Evolutionary conservation across 2,113 vertebrate genomes (phyloP), one percentile per base, ranked within the genome.

Genomic region (Cettia cetti): DNA sequence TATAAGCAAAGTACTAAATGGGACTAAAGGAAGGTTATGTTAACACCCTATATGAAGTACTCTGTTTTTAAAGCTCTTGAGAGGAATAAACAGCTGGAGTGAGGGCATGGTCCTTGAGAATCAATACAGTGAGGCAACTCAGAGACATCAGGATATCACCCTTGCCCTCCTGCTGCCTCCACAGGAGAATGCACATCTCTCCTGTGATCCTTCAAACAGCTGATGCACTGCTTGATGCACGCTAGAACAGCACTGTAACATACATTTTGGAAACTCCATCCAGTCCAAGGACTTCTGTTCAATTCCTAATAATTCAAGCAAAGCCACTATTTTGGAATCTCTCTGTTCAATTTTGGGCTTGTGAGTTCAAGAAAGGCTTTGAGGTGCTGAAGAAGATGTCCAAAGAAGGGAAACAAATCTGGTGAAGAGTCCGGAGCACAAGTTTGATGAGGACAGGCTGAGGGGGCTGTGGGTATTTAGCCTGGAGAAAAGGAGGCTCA

Each of bases 51-150:
- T 45, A 14, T 47, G 23, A 83, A 72, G 44, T 20, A 35, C 0
- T 42, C 12, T 19, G 13, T 61, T 88, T 75, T 53, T 33, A 28
- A 89, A 80, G 49, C 30, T 77, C 24, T 60, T 39, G 42, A 30
- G 27, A 60, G 54, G 16, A 69, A 37, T 35, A 18, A 64, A 8
- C 14, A 72, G 33, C 45, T 86, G 53, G 24, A 59, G 15, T 3
- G 15, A 72, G 39, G 19, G 42, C 31, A 21, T 49, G 19, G 3
- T 53, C 10, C 40, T 26, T 28, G 26, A 70, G 13, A 2, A 56
- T 31, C 0, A 1, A 26, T 27, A 39, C 10, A 42, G 24, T 0
- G 1, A 88, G 23, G 12, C 18, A 7, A 30, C 37, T 35, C 27
- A 49, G 80, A 68, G 39, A 26, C 6, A 42, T 13, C 44, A 53